Evolutionary conservation across 2,888 invertebrate species (phyloP), one percentile per base, ranked within the genome.

Genomic region (Cetonia aurata): DNA sequence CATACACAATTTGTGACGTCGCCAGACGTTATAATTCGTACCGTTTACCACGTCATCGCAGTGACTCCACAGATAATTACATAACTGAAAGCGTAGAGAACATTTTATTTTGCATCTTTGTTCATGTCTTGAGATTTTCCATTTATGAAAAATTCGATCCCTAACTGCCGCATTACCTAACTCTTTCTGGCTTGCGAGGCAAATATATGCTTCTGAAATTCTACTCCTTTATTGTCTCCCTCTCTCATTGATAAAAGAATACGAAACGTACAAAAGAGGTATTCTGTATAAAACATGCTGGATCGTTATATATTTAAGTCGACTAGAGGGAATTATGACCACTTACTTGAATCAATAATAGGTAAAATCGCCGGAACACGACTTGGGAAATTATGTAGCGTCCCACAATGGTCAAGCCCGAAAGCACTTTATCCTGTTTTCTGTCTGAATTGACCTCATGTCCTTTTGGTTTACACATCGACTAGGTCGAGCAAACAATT

Each of bases 361-460:
- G 37, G 37, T 37, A 25, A 55, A 55, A 55, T 55, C 12, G 9
- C 13, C 25, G 55, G 25, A 37, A 37, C 31, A 37, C 33, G 13
- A 48, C 48, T 48, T 4, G 33, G 4, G 25, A 55, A 55, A 33
- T 55, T 13, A 55, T 55, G 15, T 15, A 12, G 12, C 33, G 31
- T 33, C 55, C 46, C 10, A 25, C 33, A 50, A 37, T 46, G 50
- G 50, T 50, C 50, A 65, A 37, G n/a, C 13, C 50, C 15, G 69
- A 69, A 69, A 69, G 55, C 60, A 69, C 62, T 60, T 62, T 65
- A 65, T 69, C 52, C 46, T 33, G 69, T 44, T 55, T 62, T 69
- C 62, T 33, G 52, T 69, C 62, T 69, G 69, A 69, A 69, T 65
- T 25, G 62, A 59, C 57, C 55, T 55, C 37, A 33, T 19, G 62